These are phyloP conservation scores for Orthosia incerta DNA, from an alignment of 2,888 invertebrate genomes.

Conservation along the genomic window DNA sequence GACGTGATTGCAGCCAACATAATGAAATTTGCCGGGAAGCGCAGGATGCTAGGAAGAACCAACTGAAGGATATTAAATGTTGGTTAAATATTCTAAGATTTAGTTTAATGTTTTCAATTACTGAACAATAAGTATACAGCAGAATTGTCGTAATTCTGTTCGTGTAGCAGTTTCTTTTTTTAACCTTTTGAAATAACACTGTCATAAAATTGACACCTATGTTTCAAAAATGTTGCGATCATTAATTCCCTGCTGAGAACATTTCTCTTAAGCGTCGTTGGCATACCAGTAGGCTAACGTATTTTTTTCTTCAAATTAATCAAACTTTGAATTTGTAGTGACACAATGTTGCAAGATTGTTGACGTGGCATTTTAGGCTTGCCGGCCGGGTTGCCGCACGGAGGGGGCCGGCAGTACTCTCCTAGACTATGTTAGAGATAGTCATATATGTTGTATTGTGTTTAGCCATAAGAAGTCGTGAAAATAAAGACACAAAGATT, in stretches of 20 bases:
- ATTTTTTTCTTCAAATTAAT: slow-evolving; percentile 24
- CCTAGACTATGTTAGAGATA: too few relatives aligned
- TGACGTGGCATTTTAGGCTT: too few relatives aligned
- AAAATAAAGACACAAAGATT: too few relatives aligned
- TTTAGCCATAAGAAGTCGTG: too few relatives aligned
- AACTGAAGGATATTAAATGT: slow-evolving; percentile 19
- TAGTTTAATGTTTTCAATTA: slow-evolving; percentile 7
- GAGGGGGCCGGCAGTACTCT: too few relatives aligned
- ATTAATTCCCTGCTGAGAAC: slow-evolving; percentile 45
- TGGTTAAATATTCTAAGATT: background rate
- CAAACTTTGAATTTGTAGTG: background rate
- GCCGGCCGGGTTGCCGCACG: too few relatives aligned
- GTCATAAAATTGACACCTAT: background rate
- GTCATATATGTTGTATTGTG: too few relatives aligned
- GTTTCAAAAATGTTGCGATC: slow-evolving; percentile 12
- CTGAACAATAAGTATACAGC: background rate
- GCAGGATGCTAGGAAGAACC: slow-evolving; percentile 6
- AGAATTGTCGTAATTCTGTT: too few relatives aligned
- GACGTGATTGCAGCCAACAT: slow-evolving; percentile 21
- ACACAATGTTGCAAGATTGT: too few relatives aligned
- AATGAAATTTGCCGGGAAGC: slow-evolving; percentile 16
- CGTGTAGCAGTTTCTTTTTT: background rate
- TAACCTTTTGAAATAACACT: too few relatives aligned
- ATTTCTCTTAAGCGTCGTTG: background rate
- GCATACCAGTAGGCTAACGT: slow-evolving; percentile 29